Conservation (phyloP, 2,113 vertebrate genomes). For the Cheilinus undulatus region DNA sequence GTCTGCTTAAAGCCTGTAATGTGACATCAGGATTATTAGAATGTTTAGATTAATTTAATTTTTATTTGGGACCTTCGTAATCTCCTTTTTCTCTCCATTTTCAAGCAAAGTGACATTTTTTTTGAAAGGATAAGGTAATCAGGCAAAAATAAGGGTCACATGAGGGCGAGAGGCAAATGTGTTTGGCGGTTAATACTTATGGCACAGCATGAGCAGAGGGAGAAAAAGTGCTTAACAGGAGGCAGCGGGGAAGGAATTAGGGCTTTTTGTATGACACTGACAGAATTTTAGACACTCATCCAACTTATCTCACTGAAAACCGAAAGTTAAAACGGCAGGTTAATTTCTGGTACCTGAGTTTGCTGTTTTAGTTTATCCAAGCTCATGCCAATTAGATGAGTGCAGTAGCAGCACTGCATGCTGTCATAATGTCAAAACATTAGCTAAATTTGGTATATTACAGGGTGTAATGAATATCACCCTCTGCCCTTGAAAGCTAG, state of each 20-base stretch:
- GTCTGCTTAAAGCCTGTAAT: too few species aligned
- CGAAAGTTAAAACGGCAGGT: constrained; percentile 10
- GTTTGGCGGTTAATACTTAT: constrained; percentile 40
- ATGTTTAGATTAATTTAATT: too few species aligned
- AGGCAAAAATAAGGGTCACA: constrained; percentile 50
- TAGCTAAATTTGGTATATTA: not conserved
- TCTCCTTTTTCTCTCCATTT: not conserved
- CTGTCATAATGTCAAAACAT: too few species aligned
- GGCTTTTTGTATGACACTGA: constrained; percentile 16
- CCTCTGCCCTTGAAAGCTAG: not conserved
- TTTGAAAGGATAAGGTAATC: constrained; percentile 16
- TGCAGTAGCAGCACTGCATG: constrained; percentile 16
- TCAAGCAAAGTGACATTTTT: constrained; percentile 12
- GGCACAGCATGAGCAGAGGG: constrained; percentile 33
- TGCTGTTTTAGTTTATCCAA: constrained; percentile 16
- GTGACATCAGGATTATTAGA: too few species aligned
- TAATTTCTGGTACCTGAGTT: constrained; percentile 10
- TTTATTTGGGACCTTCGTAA: constrained; percentile 9
- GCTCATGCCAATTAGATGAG: constrained; percentile 26
- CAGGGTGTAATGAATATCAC: not conserved
- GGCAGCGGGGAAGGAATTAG: constrained; percentile 15
- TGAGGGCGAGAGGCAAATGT: constrained; percentile 47
- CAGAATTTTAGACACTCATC: constrained; percentile 21
- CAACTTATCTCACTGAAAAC: not conserved
- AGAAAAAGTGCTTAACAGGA: constrained; percentile 26